Percentiles rank a stretch among this genome's conserved stretches.
Conservation (phyloP, 2,797 vertebrate genomes). For the Neomorphus geoffroyi region DNA sequence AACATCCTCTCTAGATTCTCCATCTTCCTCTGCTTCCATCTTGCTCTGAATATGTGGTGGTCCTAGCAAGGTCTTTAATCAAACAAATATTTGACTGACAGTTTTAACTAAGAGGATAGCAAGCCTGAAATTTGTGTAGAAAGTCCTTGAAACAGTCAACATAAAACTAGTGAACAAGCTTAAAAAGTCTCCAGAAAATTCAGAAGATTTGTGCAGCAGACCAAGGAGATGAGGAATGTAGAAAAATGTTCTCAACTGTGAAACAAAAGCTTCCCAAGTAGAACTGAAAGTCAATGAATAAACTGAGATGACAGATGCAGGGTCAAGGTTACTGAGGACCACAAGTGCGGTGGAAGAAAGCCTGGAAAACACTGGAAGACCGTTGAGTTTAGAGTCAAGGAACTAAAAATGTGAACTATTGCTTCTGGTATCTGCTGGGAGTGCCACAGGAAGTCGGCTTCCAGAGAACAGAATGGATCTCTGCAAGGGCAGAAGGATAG, state of each 20-base stretch:
- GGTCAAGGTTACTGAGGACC: not conserved
- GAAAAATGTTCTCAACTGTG: not conserved
- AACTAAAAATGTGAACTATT: not conserved
- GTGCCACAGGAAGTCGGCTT: not conserved
- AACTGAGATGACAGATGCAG: not conserved
- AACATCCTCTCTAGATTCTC: not conserved
- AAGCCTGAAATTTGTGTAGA: not conserved
- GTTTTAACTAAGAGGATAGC: not conserved
- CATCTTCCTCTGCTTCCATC: not conserved
- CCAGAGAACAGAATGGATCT: not conserved
- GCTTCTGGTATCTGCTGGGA: not conserved
- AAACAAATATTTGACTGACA: not conserved
- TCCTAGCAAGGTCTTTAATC: not conserved
- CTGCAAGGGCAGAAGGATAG: not conserved
- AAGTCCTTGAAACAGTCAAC: not conserved
- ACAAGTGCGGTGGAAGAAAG: not conserved
- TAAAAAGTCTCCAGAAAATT: not conserved
- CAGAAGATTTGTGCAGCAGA: not conserved
- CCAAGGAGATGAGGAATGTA: not conserved
- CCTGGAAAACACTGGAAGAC: not conserved
- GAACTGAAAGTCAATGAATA: not conserved
- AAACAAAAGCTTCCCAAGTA: not conserved
- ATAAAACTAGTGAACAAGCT: not conserved
- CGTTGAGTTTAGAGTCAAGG: not conserved
- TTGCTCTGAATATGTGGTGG: not conserved